Conservation (phyloP, 2,888 invertebrate genomes). For the Cacoxenus indagator region DNA sequence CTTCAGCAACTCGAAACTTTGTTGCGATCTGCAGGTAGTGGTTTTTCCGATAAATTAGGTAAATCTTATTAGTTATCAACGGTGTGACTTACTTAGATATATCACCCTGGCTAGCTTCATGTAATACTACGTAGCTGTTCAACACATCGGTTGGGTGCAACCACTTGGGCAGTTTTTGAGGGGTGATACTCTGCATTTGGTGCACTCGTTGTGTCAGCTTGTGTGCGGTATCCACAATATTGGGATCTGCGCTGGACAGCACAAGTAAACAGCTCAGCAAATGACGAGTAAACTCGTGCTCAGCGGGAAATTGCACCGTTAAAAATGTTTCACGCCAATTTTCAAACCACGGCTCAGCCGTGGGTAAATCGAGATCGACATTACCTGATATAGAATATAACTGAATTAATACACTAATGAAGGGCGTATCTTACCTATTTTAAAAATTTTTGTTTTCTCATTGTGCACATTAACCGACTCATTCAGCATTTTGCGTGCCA, state of each 20-base stretch:
- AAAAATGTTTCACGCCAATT: conserved; percentile 94
- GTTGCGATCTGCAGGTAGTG: conserved; percentile 78
- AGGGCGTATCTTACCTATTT: conserved; percentile 71
- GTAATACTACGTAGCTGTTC: conserved; percentile 90
- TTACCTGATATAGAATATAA: conserved; percentile 66
- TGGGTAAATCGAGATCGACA: conserved; percentile 79
- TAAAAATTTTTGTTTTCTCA: conserved; percentile 74
- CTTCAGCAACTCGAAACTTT: conserved; percentile 87
- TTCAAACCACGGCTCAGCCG: conserved; percentile 94
- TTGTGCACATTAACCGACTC: conserved; percentile 79
- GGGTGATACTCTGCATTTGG: conserved; percentile 81
- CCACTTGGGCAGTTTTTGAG: conserved; percentile 87
- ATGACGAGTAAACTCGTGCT: conserved; percentile 96
- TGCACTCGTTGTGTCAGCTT: conserved; percentile 85
- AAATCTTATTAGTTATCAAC: not conserved
- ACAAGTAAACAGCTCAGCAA: conserved; percentile 87
- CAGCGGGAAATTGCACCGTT: conserved; percentile 88
- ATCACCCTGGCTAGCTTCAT: conserved; percentile 81
- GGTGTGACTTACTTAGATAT: conserved; percentile 78
- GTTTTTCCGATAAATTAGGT: not conserved
- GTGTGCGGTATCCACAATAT: conserved; percentile 86
- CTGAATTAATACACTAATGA: not conserved
- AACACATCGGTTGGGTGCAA: conserved; percentile 82
- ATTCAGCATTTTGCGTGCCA: conserved; percentile 87
- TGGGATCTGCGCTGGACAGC: conserved; percentile 79